Conservation (phyloP, 2,113 vertebrate species). For the Dromiciops gliroides region DNA sequence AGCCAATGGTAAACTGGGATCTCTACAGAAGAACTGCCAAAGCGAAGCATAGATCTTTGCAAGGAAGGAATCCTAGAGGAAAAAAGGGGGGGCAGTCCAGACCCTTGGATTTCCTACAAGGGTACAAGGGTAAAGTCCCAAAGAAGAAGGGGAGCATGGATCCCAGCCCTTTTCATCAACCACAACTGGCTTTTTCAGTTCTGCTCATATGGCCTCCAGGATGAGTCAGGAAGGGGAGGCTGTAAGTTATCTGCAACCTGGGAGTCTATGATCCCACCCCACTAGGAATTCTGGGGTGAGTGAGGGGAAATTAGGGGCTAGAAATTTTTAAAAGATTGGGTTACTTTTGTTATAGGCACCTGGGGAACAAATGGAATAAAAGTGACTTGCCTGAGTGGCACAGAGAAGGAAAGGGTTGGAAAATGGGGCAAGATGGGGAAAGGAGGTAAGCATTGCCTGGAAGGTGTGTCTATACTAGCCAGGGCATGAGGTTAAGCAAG, state of each 20-base stretch:
- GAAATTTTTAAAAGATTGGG: background rate
- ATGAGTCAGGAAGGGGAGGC: background rate
- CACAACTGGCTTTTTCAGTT: constrained; percentile 10
- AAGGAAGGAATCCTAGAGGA: constrained; percentile 16
- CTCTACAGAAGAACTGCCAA: constrained; percentile 18
- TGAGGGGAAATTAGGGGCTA: background rate
- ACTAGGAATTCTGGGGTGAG: background rate
- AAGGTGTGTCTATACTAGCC: background rate
- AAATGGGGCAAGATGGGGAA: background rate
- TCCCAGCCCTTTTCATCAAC: background rate
- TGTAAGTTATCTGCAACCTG: background rate
- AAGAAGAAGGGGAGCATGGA: background rate
- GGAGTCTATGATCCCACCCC: background rate
- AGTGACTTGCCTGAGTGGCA: constrained; percentile 41
- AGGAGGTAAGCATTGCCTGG: constrained; percentile 13
- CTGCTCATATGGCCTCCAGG: background rate
- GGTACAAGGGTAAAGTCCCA: constrained; percentile 21
- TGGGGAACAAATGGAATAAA: background rate
- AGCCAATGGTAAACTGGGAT: background rate
- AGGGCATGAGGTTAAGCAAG: background rate
- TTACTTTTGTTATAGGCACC: constrained; percentile 26
- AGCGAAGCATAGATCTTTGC: background rate
- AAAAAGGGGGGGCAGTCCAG: background rate
- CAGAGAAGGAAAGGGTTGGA: constrained; percentile 33
- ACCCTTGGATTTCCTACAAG: background rate